Base-by-base conservation (phyloP, 2,113 vertebrate genomes). In the Hyla sarda region DNA sequence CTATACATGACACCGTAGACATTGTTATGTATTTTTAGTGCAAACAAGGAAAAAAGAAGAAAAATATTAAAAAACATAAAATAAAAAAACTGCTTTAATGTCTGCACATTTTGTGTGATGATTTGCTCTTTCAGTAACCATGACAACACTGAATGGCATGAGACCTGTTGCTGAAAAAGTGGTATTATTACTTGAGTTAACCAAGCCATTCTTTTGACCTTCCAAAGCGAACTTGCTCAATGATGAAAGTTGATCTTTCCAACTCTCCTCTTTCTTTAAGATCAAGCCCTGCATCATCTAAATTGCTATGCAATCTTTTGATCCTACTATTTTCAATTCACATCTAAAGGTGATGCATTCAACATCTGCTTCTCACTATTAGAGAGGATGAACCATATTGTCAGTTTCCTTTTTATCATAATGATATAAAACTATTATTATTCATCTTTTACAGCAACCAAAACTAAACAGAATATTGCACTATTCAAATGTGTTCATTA, bases 261-360 rank as follows among this genome's bases (percentile, higher is more conserved):
- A 54, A 89, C 87, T 89, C 77, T 47, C 30, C 5, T 69, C 78
- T 77, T 78, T 85, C 85, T 83, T 78, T 30, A 75, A 83, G 78
- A 86, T 45, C 83, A 88, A 86, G 54, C 75, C 41, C 86, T 87
- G 89, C 82, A 89, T 88, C 88, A 85, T 34, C 30, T 34, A 69
- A 85, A 78, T 88, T 47, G 60, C 90, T 82, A 88, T 84, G 88
- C 89, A 86, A 89, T 82, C 83, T 88, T 89, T 89, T 90, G 89
- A 88, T 89, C 71, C 88, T 87, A 71, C 88, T 89, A 83, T 76
- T 86, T 62, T 78, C 79, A 73, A 75, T 89, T 88, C 87, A 89
- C 87, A 88, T 90, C 88, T 91, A 75, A 50, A 87, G 87, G 75
- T 89, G 58, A 37, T 85, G 82, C 87, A 91, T 87, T 78, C 67